These are phyloP conservation scores for Scolopax bukidnonensis DNA, from an alignment of 2,797 vertebrate genomes.

Conservation along the genomic window DNA sequence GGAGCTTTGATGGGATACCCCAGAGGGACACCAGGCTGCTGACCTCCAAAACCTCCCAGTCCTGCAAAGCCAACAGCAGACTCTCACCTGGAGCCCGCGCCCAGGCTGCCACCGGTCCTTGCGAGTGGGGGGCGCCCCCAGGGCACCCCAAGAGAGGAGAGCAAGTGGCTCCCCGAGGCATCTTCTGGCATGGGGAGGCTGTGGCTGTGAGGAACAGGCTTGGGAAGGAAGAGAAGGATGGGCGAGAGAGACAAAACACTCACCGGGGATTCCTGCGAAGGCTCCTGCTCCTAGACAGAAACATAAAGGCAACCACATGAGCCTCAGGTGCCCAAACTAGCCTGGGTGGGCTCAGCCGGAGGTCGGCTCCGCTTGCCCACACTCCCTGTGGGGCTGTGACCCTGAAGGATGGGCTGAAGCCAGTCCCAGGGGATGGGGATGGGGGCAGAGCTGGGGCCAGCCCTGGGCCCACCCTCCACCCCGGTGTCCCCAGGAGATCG, in stretches of 20 bases:
- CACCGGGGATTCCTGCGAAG: slow-evolving; percentile 81
- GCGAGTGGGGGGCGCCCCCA: background rate
- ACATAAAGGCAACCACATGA: background rate
- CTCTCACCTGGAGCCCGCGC: slow-evolving; percentile 8
- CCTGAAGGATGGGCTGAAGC: background rate
- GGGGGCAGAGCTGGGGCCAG: background rate
- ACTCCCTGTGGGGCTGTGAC: background rate
- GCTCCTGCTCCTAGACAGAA: slow-evolving; percentile 69
- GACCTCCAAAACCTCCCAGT: slow-evolving; percentile 85
- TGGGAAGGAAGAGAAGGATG: slow-evolving; percentile 11
- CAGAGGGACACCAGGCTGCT: slow-evolving; percentile 92
- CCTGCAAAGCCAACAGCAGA: slow-evolving; percentile 75
- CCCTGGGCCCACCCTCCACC: background rate
- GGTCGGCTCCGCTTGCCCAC: accelerated
- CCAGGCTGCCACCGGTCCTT: background rate
- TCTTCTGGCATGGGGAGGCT: background rate
- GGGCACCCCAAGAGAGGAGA: background rate
- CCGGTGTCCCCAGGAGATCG: background rate
- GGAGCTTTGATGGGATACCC: slow-evolving; percentile 97
- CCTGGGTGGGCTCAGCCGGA: accelerated
- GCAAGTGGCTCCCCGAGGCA: background rate
- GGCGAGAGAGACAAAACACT: background rate
- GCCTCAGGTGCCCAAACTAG: background rate
- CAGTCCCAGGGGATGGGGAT: background rate
- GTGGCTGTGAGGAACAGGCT: background rate